Evolutionary conservation across 2,888 invertebrate genomes (phyloP), one percentile per base, ranked within the genome.

Genomic region (Xestia sexstrigata): DNA sequence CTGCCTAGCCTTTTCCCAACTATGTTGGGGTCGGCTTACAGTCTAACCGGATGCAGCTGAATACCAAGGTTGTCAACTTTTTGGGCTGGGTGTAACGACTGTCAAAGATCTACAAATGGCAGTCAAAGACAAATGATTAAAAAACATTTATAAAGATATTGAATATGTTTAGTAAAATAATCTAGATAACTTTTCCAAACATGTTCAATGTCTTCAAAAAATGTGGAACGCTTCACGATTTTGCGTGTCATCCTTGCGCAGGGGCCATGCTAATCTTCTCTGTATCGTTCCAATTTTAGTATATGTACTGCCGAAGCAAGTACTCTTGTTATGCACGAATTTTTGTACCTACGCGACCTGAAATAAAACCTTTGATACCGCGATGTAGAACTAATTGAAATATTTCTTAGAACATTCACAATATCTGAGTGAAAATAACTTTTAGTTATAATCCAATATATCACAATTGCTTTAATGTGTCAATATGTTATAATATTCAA

Each of bases 161-260:
- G n/a, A n/a, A n/a, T n/a, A n/a, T n/a, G n/a, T n/a, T n/a, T n/a
- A n/a, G n/a, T n/a, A 55, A 6, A 55, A 6, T n/a, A 55, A n/a
- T 42, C 55, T 5, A 55, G n/a, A 55, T 23, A 23, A 8, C 4
- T 39, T 11, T 49, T 5, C 15, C 1, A 52, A 60, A 20, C 9
- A 26, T 6, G 2, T 26, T 15, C 7, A 58, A 15, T 26, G 26
- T 58, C 58, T 58, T 26, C 58, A 58, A 58, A 58, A 58, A 93
- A 93, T 93, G 93, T 93, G 93, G 93, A 93, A 93, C 93, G 93
- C 93, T 93, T 93, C 93, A 93, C 93, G 93, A 93, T 93, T 93
- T 94, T 94, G 93, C 93, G 93, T 93, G 93, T 93, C 93, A 94
- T 93, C 93, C 93, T 93, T 94, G 93, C 93, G 93, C 94, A 94